These are phyloP conservation scores for Drosophila algonquin DNA, from an alignment of 2,888 invertebrate genomes.

Conservation along the genomic window DNA sequence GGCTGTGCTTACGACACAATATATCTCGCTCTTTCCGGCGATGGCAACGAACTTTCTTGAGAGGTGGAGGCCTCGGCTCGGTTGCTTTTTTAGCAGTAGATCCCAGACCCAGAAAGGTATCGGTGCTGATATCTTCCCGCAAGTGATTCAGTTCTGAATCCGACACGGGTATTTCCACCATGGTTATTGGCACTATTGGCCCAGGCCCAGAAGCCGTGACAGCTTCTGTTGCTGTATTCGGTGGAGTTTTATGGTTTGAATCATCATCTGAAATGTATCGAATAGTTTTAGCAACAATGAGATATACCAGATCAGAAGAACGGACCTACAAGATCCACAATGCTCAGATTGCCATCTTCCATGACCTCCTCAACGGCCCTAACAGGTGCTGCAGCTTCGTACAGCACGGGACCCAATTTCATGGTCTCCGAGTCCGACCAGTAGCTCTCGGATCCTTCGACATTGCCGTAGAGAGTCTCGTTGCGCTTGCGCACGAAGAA, in stretches of 20 bases:
- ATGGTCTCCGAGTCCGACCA: constrained; percentile 29
- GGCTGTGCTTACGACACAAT: constrained; percentile 21
- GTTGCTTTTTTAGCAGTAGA: not conserved
- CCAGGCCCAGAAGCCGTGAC: not conserved
- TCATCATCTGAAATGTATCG: constrained; percentile 42
- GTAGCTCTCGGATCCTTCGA: constrained; percentile 35
- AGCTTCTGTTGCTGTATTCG: not conserved
- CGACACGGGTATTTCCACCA: constrained; percentile 69
- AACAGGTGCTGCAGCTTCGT: not conserved
- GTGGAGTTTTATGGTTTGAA: not conserved
- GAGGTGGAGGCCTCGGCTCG: not conserved
- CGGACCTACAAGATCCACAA: constrained; percentile 25
- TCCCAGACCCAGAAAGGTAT: constrained; percentile 13
- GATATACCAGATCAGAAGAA: not conserved
- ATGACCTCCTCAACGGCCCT: not conserved
- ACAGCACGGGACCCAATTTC: constrained; percentile 7
- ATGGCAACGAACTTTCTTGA: constrained; percentile 8
- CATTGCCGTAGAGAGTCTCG: constrained; percentile 23
- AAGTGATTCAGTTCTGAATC: constrained; percentile 45
- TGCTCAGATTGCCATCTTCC: not conserved
- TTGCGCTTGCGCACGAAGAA: constrained; percentile 63
- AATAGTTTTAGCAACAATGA: not conserved
- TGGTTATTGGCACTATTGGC: constrained; percentile 41
- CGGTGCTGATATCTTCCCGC: constrained; percentile 44
- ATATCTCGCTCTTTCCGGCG: not conserved